Evolutionary conservation across 2,888 invertebrate species (phyloP), one percentile per base, ranked within the genome.

Genomic region (Drosophila pegasa): DNA sequence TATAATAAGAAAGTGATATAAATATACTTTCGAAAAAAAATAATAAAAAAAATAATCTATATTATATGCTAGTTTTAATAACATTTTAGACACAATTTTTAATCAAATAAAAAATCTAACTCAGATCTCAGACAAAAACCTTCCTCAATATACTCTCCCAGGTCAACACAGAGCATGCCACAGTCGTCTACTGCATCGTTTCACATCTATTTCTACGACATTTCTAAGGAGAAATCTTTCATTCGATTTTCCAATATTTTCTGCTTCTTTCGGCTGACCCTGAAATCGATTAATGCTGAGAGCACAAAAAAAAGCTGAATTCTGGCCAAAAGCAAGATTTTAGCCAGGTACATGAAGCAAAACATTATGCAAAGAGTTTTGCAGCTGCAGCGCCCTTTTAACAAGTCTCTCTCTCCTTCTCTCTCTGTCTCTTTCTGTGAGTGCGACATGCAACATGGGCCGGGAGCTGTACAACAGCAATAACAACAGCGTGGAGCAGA

Each of bases 391-490:
- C 56, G 22, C 27, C 45, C 27, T 45, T 45, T 27, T 45, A 10
- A 27, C 45, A 27, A 27, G 16, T 14, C 3, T 3, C 9, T 54
- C 27, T 16, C 27, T 43, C 50, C 20, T 35, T 5, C 3, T 5
- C 3, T 5, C 5, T 25, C 3, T 38, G 25, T 63, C 12, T 35
- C 52, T 65, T 37, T 35, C 12, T 31, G 56, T 41, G 31, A 43
- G 61, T 56, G 65, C 22, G 22, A 61, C 73, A 68, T 77, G 77
- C 77, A 72, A 68, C 73, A 58, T 61, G 63, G 73, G 57, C 40
- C 58, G 60, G 57, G 55, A 60, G 57, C 68, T 64, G 57, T 60
- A 57, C 64, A 69, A 56, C 55, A 62, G 47, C 64, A 54, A 37
- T 70, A 71, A 40, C 58, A 69, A 66, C 55, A 62, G 48, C 55